A percentile compares a stretch with the other conserved stretches of the same genome.
Conservation (phyloP, 2,113 vertebrate genomes). For the Anhinga rufa region DNA sequence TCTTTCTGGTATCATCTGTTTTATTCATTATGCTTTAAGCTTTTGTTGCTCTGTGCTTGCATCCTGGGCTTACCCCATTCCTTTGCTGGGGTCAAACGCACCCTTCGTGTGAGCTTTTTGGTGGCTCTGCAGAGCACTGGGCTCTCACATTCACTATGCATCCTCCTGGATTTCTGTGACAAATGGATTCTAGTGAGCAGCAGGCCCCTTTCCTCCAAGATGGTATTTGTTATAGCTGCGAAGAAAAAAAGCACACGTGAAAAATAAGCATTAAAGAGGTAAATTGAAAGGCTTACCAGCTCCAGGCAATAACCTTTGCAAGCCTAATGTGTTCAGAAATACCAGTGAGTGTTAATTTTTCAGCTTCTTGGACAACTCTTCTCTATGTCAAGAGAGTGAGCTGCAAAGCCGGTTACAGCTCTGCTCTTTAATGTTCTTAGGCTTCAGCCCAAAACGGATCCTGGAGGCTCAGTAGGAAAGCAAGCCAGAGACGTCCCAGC, state of each 20-base stretch:
- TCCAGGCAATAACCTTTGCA: background rate
- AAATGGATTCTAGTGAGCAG: background rate
- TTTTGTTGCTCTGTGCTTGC: fast-evolving
- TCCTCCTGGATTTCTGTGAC: background rate
- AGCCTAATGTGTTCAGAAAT: background rate
- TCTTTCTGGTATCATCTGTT: background rate
- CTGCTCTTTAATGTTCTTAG: background rate
- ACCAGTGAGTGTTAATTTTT: background rate
- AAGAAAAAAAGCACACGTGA: too few species aligned
- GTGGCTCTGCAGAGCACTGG: background rate
- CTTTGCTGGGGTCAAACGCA: background rate
- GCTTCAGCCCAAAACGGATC: background rate
- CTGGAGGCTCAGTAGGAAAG: background rate
- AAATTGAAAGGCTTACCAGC: background rate
- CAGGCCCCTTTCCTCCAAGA: background rate
- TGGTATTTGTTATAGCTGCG: background rate
- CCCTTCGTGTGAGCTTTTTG: background rate
- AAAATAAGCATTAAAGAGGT: background rate
- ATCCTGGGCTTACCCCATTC: background rate
- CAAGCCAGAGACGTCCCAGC: background rate
- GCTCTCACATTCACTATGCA: background rate
- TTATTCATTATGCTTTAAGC: background rate
- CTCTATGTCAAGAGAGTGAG: background rate
- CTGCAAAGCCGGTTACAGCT: background rate
- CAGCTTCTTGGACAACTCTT: background rate